Percentiles rank a stretch among this genome's conserved stretches.
These are phyloP conservation scores for Epicampocera succincta DNA, from an alignment of 2,888 invertebrate species.

Conservation along the genomic window DNA sequence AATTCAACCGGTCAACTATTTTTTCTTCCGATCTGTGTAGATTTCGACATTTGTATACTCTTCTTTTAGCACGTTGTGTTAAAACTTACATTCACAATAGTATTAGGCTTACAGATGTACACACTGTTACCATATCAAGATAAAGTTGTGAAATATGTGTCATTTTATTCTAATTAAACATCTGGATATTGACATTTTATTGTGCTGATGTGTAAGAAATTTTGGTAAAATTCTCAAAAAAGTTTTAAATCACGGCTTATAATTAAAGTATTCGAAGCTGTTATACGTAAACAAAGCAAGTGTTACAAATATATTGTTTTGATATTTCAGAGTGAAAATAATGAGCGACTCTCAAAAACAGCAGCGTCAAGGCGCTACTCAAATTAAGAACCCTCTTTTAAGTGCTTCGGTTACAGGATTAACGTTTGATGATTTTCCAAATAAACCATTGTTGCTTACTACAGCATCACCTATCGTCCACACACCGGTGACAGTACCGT, in stretches of 20 bases:
- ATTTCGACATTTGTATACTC: constrained; percentile 10
- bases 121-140: neutral
- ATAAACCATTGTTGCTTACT: constrained; percentile 87
- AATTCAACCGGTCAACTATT: neutral
- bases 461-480: constrained; percentile 82
- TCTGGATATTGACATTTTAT: constrained; percentile 58
- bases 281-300: neutral
- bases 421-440: constrained; percentile 88
- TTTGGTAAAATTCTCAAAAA: constrained; percentile 18
- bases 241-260: constrained; percentile 10
- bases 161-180: constrained; percentile 22
- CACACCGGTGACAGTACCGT: constrained; percentile 69
- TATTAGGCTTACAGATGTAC: no score
- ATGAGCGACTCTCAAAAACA: constrained; percentile 64
- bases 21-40: constrained; percentile 48
- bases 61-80: constrained; percentile 52
- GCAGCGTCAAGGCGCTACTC: constrained; percentile 49
- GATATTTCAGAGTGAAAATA: constrained; percentile 39
- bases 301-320: constrained; percentile 11
- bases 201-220: constrained; percentile 66
- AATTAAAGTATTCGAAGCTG: neutral
- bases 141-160: constrained; percentile 3
- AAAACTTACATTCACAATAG: constrained; percentile 52
- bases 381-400: constrained; percentile 86
- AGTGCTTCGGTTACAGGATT: constrained; percentile 88